phyloP scores from a whole-genome alignment of 2,113 vertebrate genomes.

The Python bivittatus region DNA sequence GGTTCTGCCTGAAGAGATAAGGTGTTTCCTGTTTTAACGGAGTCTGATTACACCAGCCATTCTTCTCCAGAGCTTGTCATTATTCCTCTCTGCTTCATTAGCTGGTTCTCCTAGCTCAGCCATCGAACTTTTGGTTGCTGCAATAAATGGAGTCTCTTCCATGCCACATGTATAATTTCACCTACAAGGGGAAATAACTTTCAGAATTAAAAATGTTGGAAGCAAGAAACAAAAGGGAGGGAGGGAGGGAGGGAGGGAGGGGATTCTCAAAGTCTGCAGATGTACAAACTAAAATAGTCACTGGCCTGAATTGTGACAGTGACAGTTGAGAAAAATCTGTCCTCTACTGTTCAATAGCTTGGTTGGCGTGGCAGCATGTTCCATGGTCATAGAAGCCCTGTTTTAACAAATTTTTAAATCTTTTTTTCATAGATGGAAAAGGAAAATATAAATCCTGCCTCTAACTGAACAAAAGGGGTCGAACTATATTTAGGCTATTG shows the following conservation, averaged over 20 bases:
- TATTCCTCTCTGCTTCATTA: neutral
- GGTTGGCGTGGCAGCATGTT: neutral
- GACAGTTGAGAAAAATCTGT: neutral
- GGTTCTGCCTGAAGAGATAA: too few relatives aligned
- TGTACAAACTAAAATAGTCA: neutral
- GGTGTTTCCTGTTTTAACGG: too few relatives aligned
- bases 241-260: neutral
- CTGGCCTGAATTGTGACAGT: neutral
- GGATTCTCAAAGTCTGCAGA: neutral
- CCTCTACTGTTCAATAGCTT: neutral
- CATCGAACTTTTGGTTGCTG: neutral
- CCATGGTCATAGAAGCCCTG: neutral
- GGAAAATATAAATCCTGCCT: neutral
- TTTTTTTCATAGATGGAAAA: neutral
- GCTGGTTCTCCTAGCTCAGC: neutral
- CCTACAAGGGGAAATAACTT: neutral
- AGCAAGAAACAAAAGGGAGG: neutral
- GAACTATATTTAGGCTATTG: neutral
- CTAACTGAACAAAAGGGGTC: neutral
- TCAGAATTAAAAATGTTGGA: neutral
- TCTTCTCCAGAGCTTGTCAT: too few relatives aligned
- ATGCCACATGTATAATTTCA: neutral
- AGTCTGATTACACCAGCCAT: too few relatives aligned
- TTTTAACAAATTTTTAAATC: neutral
- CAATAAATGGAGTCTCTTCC: neutral